These are phyloP conservation scores for Drosophila kambysellisi DNA, from an alignment of 2,888 invertebrate genomes.

Conservation along the genomic window DNA sequence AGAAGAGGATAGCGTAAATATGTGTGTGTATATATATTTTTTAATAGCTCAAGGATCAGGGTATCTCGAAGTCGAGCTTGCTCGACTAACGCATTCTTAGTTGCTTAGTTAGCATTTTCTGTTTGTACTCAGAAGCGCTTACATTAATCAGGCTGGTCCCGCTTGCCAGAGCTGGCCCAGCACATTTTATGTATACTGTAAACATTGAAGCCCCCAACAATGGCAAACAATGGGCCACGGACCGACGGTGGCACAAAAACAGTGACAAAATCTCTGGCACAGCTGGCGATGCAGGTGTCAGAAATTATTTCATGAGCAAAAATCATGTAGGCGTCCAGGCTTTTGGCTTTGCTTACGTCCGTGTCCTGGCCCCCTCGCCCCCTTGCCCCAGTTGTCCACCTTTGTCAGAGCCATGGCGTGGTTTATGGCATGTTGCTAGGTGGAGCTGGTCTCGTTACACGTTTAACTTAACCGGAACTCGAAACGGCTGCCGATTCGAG, in stretches of 20 bases:
- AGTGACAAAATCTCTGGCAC: slow-evolving; percentile 40
- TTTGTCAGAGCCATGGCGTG: slow-evolving; percentile 52
- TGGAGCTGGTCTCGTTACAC: slow-evolving; percentile 73
- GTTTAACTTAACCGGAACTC: slow-evolving; percentile 70
- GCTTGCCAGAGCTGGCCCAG: slow-evolving; percentile 23
- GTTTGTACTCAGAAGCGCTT: slow-evolving; percentile 36
- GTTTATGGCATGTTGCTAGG: slow-evolving; percentile 74
- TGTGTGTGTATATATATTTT: not conserved
- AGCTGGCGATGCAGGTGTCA: slow-evolving; percentile 58
- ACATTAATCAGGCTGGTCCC: slow-evolving; percentile 34
- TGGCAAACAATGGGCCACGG: slow-evolving; percentile 50
- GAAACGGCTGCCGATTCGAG: slow-evolving; percentile 43
- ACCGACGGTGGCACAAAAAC: slow-evolving; percentile 9
- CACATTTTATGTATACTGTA: slow-evolving; percentile 76
- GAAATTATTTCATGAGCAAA: slow-evolving; percentile 79
- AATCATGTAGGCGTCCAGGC: slow-evolving; percentile 68
- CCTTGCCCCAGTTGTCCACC: slow-evolving; percentile 15
- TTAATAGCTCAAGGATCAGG: not conserved
- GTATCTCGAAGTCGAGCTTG: not conserved
- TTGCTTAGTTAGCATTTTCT: slow-evolving; percentile 11
- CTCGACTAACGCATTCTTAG: not conserved
- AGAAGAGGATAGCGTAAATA: not conserved
- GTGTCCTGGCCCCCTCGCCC: slow-evolving; percentile 7
- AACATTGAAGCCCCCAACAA: slow-evolving; percentile 75
- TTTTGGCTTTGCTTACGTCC: slow-evolving; percentile 41